Evolutionary conservation across 2,113 vertebrate genomes (phyloP), one percentile per base, ranked within the genome.

Genomic region (Corydoras maculifer): DNA sequence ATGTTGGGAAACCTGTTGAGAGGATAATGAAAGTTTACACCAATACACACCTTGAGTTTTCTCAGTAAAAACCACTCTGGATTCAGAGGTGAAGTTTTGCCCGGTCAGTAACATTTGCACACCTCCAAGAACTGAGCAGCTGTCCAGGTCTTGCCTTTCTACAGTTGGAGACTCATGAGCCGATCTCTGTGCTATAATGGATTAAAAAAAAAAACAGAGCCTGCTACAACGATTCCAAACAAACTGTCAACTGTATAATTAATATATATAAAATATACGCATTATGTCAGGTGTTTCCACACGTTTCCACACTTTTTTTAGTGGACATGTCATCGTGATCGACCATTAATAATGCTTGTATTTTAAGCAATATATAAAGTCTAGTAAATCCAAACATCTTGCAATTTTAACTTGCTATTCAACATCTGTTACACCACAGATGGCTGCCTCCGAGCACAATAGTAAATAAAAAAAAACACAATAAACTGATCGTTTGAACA

Each of bases 11-110:
- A 43, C 35, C 35, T 43, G 35, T 43, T 43, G 35, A 43, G 35
- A 43, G 35, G 35, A 43, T 43, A 43, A 8, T 43, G 35, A 65
- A 49, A 43, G 18, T 49, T 49, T n/a, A 54, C 29, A 3, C 25
- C 7, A 14, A 8, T n/a, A 50, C 90, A 89, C 79, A 98, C 96
- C 93, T 87, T 93, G 88, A 18, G 92, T 94, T 86, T 94, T 99
- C 84, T 99, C 96, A 4, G 91, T 94, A 77, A 99, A 99, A 65
- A 99, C 84, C 60, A 99, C 96, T 80, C 93, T 97, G 81, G 96
- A 97, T 80, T 97, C 94, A 0, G 93, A 90, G 0, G 93, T 95
- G 80, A 98, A 98, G 72, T 98, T 97, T 67, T 97, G 94, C 31
- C 96, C 96, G 0, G 91, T 95, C 18, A 99, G 89, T 74, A 97